Base-by-base conservation (phyloP, 2,797 vertebrate genomes). In the Pristis pectinata region DNA sequence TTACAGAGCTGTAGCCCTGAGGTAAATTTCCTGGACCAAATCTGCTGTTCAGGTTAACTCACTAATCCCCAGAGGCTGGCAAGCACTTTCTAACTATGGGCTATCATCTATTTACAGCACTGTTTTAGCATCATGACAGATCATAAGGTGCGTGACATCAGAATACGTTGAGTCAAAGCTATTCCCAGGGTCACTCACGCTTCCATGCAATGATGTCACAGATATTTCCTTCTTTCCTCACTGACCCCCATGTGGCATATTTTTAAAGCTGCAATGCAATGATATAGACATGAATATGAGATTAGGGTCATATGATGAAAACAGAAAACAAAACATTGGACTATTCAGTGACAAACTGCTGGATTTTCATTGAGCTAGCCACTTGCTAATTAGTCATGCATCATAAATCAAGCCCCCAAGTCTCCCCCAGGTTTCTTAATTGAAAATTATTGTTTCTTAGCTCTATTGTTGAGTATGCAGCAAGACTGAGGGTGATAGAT, bases 351-450 rank as follows among this genome's bases (percentile, higher is more conserved):
- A 98, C 97, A 97, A 97, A 97, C 96, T 96, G 97, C 97, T 98
- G 98, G 96, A 97, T 97, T 98, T 97, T 98, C 98, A 98, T 98
- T 98, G 98, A 97, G 96, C 96, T 96, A 97, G 97, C 97, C 97
- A 97, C 97, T 98, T 95, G 96, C 97, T 98, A 99, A 99, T 99
- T 98, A 98, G 98, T 98, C 97, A 97, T 98, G 98, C 98, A 95
- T 97, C 97, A 99, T 99, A 98, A 99, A 99, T 99, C 98, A 99
- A 98, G 97, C 97, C 97, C 95, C 97, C 97, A 98, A 98, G 97
- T 98, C 97, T 98, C 98, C 97, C 98, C 97, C 97, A 97, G 97
- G 97, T 98, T 98, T 97, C 97, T 98, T 99, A 99, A 99, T 99
- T 99, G 98, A 99, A 99, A 98, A 98, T 97, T 97, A 98, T 98